These are phyloP conservation scores for Platyscapa corneri DNA, from an alignment of 1,140 invertebrate genomes.

Conservation along the genomic window DNA sequence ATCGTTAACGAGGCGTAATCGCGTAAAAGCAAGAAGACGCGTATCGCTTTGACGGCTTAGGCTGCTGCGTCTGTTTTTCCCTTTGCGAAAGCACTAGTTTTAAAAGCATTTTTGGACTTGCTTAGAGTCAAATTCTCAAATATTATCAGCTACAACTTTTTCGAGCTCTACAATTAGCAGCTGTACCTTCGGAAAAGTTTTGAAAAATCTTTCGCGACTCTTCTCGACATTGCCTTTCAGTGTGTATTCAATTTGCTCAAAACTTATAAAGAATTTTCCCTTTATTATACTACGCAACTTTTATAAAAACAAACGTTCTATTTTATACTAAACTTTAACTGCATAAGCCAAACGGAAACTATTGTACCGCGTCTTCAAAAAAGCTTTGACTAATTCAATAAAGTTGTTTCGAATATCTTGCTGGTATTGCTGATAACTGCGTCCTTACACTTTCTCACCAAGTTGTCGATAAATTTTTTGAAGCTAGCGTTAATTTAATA, in stretches of 20 bases:
- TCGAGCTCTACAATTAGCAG: background rate
- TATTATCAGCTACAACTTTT: conserved; percentile 2
- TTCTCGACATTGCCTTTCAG: background rate
- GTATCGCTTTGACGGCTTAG: background rate
- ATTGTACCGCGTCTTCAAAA: too few species aligned
- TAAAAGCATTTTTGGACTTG: background rate
- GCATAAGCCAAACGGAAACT: too few species aligned
- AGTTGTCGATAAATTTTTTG: too few species aligned
- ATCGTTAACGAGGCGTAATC: too few species aligned
- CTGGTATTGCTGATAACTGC: too few species aligned
- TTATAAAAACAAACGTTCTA: background rate
- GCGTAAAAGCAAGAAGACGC: background rate
- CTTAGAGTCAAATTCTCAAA: background rate
- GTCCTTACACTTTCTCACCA: too few species aligned
- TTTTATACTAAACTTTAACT: too few species aligned
- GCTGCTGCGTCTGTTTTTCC: background rate
- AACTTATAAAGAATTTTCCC: too few species aligned
- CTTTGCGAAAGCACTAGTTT: background rate
- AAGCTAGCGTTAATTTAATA: too few species aligned
- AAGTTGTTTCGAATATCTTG: too few species aligned
- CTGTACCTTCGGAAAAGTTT: background rate
- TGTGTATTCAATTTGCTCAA: background rate
- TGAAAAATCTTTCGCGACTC: background rate
- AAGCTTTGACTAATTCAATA: too few species aligned
- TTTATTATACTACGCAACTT: background rate